These are phyloP conservation scores for Heterocephalus glaber DNA, from an alignment of 2,113 vertebrate species.

Conservation along the genomic window DNA sequence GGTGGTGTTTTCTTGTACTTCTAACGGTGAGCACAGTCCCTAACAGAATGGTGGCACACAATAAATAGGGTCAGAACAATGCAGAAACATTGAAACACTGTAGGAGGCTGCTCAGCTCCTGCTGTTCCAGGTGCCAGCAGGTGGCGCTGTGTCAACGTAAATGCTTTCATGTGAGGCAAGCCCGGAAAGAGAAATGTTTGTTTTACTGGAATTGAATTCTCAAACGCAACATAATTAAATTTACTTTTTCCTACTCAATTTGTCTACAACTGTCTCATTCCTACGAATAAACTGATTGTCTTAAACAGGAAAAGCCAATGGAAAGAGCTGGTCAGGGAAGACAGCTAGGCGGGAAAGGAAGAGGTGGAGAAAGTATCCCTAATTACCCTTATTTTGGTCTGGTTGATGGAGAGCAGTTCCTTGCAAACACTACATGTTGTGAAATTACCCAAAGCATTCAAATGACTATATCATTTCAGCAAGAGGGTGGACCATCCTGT, in stretches of 20 bases:
- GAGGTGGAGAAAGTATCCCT: not conserved
- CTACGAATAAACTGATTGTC: conserved; percentile 17
- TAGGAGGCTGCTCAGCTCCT: not conserved
- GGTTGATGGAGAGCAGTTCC: not conserved
- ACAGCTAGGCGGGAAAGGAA: not conserved
- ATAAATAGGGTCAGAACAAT: not conserved
- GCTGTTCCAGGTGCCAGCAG: conserved; percentile 3
- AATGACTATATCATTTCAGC: conserved; percentile 44
- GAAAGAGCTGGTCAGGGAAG: not conserved
- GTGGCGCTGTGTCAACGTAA: conserved; percentile 31
- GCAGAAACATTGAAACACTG: not conserved
- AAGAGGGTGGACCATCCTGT: conserved; percentile 43
- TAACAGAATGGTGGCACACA: not conserved
- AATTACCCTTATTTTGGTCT: not conserved
- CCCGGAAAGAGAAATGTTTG: not conserved
- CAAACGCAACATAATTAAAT: conserved; percentile 9
- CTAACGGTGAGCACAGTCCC: not conserved
- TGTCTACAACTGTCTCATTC: conserved; percentile 14
- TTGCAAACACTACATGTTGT: not conserved
- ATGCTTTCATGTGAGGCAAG: not conserved
- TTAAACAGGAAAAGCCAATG: conserved; percentile 38
- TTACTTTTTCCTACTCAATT: not conserved
- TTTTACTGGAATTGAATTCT: conserved; percentile 50
- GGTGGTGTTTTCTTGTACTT: not conserved
- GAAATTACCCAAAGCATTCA: conserved; percentile 58